These are phyloP conservation scores for Halocaridina rubra DNA, from an alignment of 2,888 invertebrate genomes.

Conservation along the genomic window DNA sequence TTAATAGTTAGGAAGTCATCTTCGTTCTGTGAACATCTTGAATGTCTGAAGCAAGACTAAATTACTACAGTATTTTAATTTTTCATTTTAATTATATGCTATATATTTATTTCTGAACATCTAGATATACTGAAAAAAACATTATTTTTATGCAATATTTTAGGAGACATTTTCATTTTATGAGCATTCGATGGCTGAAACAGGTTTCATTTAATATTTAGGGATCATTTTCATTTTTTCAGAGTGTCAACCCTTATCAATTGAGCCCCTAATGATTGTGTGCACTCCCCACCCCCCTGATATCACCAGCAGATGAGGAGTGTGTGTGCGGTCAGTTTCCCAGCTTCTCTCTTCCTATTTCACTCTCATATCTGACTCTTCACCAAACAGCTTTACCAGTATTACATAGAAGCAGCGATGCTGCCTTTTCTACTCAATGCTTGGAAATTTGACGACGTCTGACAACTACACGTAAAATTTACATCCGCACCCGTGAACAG, in stretches of 20 bases:
- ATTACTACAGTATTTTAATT: neutral
- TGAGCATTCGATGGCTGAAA: neutral
- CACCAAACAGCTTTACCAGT: too few species aligned
- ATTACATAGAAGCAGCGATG: too few species aligned
- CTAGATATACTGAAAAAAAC: neutral
- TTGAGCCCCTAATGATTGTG: conserved; percentile 35
- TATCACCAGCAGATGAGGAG: conserved; percentile 21
- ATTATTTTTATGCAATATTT: neutral
- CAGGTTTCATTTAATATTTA: neutral
- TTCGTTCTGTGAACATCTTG: neutral
- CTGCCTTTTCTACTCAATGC: too few species aligned
- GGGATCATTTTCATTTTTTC: conserved; percentile 36
- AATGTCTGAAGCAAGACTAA: neutral
- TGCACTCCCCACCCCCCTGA: conserved; percentile 23
- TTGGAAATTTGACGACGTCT: too few species aligned
- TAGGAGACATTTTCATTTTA: neutral
- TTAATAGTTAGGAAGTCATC: neutral
- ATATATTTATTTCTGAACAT: neutral
- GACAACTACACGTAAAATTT: too few species aligned
- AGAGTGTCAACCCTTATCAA: conserved; percentile 56
- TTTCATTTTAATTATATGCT: neutral
- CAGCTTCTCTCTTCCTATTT: conserved; percentile 5
- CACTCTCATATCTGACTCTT: too few species aligned
- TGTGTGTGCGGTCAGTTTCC: conserved; percentile 37
- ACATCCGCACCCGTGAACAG: too few species aligned